Evolutionary conservation across 2,113 vertebrate species (phyloP).

Genomic region (Tympanuchus pallidicinctus): DNA sequence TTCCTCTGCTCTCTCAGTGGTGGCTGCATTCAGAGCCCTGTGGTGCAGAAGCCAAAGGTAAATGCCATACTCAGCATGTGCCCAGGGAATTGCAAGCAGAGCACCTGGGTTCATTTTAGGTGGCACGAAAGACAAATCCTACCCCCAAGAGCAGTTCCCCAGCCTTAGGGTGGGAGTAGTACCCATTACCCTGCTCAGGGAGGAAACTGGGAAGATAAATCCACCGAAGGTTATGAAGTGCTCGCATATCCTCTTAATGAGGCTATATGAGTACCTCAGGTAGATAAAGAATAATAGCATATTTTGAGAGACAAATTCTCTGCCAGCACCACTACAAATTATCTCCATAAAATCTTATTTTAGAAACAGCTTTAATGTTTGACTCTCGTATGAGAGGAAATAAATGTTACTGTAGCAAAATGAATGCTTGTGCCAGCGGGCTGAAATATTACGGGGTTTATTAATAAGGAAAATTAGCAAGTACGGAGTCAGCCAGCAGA

Average conservation of each 20-base stretch:
- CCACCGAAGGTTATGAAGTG: background rate
- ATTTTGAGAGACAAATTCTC: conserved; percentile 38
- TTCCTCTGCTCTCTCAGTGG: background rate
- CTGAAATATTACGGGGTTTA: conserved; percentile 42
- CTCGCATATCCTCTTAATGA: background rate
- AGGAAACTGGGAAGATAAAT: background rate
- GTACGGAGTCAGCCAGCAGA: background rate
- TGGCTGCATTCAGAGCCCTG: background rate
- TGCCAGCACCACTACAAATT: conserved; percentile 4
- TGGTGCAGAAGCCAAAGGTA: background rate
- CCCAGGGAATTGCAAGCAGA: rapidly evolving
- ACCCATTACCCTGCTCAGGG: background rate
- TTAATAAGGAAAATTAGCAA: conserved; percentile 55
- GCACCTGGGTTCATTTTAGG: background rate
- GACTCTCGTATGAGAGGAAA: conserved; percentile 36
- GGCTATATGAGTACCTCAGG: background rate
- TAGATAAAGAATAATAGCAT: background rate
- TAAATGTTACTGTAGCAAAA: conserved; percentile 53
- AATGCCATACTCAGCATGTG: rapidly evolving
- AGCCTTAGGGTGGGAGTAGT: background rate
- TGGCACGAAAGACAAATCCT: background rate
- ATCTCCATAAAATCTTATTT: conserved; percentile 56
- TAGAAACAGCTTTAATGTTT: conserved; percentile 51
- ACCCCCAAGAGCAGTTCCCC: background rate
- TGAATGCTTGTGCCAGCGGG: conserved; percentile 52